These are phyloP conservation scores for Scotopteryx bipunctaria DNA, from an alignment of 2,888 invertebrate genomes.

Conservation along the genomic window DNA sequence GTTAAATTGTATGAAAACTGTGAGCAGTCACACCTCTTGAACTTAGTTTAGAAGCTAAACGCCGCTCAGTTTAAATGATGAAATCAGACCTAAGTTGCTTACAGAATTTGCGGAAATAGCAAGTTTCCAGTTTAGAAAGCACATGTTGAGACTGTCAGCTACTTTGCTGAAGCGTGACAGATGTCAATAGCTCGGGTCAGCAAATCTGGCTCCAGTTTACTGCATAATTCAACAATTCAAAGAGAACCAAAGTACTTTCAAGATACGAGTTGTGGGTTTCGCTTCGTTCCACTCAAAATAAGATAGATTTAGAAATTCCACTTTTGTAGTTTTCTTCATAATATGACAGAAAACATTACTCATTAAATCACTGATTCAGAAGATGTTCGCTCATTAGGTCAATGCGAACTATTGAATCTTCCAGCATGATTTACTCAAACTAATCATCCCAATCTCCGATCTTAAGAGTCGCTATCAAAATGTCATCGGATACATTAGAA, in stretches of 20 bases:
- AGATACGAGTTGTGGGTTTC: not conserved
- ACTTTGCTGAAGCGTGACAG: conserved; percentile 6
- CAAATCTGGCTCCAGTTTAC: conserved; percentile 5
- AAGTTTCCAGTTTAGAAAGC: not conserved
- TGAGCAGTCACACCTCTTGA: no score
- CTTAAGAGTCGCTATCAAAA: conserved; percentile 24
- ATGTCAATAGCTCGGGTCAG: conserved; percentile 14
- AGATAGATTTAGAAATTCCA: not conserved
- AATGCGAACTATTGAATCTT: not conserved
- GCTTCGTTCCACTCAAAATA: not conserved
- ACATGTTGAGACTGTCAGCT: conserved; percentile 8
- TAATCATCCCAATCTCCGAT: conserved; percentile 27
- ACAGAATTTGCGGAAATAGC: not conserved
- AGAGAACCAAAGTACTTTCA: not conserved
- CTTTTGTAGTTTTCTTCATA: no score
- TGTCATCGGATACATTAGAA: conserved; percentile 21
- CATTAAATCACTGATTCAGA: not conserved
- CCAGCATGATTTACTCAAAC: conserved; percentile 31
- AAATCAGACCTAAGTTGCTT: not conserved
- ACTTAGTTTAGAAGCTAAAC: no score
- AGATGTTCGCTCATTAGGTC: not conserved
- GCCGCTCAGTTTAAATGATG: no score
- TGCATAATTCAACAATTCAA: conserved; percentile 17
- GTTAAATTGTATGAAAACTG: no score
- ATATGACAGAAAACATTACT: not conserved